Evolutionary conservation across 2,797 vertebrate species (phyloP).

Genomic region (Galago senegalensis): DNA sequence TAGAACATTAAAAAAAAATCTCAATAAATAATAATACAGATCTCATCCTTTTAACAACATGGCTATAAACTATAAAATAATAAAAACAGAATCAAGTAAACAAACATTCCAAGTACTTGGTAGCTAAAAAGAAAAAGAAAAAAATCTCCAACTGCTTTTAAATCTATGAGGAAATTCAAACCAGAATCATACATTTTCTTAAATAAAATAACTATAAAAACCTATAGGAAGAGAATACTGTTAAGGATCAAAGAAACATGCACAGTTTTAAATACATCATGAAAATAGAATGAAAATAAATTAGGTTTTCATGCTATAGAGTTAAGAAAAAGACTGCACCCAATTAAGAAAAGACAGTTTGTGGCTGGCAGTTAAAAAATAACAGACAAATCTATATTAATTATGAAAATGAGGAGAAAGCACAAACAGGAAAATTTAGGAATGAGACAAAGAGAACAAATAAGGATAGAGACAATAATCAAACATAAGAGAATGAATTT

Average conservation of each 20-base stretch:
- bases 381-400: background rate
- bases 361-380: background rate
- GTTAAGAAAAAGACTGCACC: background rate
- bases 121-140: background rate
- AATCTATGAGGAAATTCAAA: slow-evolving; percentile 43
- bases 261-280: background rate
- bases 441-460: background rate
- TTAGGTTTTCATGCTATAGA: background rate
- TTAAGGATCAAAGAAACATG: background rate
- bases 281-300: background rate
- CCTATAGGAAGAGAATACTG: background rate
- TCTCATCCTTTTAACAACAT: background rate
- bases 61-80: slow-evolving; percentile 39
- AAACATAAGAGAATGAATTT: background rate
- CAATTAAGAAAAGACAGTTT: background rate
- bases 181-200: slow-evolving; percentile 32
- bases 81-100: slow-evolving; percentile 61
- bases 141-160: slow-evolving; percentile 41
- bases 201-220: slow-evolving; percentile 7
- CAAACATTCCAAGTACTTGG: slow-evolving; percentile 58
- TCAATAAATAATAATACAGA: slow-evolving; percentile 64
- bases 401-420: background rate
- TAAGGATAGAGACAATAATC: background rate
- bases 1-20: slow-evolving; percentile 51
- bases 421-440: background rate